phyloP scores from a whole-genome alignment of 2,113 vertebrate species.

The Vireo altiloquus region DNA sequence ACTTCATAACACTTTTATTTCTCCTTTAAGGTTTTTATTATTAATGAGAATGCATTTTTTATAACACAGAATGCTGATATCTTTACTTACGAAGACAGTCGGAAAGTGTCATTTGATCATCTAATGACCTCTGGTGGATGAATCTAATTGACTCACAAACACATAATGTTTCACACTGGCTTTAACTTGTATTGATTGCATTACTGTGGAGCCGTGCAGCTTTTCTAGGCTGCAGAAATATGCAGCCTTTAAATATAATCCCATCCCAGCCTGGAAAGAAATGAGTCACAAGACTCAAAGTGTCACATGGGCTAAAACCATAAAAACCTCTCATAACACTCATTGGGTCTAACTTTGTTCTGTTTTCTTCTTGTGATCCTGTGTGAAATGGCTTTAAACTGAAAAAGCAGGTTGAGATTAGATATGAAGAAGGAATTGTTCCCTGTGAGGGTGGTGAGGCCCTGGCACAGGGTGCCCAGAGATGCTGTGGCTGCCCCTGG shows the following conservation, averaged over 20 bases:
- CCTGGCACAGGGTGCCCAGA: background rate
- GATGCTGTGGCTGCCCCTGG: background rate
- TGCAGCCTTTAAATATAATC: background rate
- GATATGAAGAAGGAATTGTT: background rate
- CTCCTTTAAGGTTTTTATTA: slow-evolving; percentile 63
- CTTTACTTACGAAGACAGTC: slow-evolving; percentile 52
- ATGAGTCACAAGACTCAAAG: background rate
- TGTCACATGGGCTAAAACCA: background rate
- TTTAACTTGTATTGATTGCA: slow-evolving; percentile 5
- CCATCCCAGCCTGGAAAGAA: background rate
- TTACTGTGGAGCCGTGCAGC: background rate
- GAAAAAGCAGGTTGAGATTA: background rate
- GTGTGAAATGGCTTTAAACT: background rate
- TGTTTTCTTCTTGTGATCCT: background rate
- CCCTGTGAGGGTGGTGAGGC: accelerated
- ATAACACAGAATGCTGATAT: slow-evolving; percentile 40
- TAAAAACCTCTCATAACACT: background rate
- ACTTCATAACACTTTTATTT: slow-evolving; percentile 50
- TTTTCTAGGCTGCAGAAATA: background rate
- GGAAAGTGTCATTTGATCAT: slow-evolving; percentile 66
- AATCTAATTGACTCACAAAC: slow-evolving; percentile 65
- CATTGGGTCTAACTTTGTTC: background rate
- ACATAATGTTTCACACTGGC: slow-evolving; percentile 26
- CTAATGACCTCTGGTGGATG: slow-evolving; percentile 72
- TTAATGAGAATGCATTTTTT: slow-evolving; percentile 62